Evolutionary conservation across 2,888 invertebrate species (phyloP).

Genomic region (Calameuta idolon): DNA sequence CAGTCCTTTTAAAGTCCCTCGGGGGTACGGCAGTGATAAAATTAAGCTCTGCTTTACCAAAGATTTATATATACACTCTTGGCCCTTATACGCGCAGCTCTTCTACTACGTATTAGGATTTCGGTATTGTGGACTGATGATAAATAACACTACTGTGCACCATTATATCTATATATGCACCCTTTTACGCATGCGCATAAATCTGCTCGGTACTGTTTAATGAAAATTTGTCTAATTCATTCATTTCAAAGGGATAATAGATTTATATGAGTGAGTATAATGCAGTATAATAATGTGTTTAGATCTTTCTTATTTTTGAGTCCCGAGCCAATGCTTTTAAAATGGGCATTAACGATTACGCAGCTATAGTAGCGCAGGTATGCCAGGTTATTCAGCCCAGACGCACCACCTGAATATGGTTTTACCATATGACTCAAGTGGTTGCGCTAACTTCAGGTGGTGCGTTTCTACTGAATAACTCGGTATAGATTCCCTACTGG

Average conservation of each 20-base stretch:
- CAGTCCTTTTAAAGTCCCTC: slow-evolving; percentile 37
- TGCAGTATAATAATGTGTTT: too few relatives aligned
- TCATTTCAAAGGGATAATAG: not conserved
- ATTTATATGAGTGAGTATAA: too few relatives aligned
- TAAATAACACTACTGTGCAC: not conserved
- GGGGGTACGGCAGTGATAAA: slow-evolving; percentile 43
- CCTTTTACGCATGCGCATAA: not conserved
- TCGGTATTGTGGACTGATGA: not conserved
- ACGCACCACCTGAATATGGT: too few relatives aligned
- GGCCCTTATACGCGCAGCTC: not conserved
- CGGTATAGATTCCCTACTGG: not conserved
- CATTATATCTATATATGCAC: too few relatives aligned
- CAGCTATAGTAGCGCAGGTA: too few relatives aligned
- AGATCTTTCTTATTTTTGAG: too few relatives aligned
- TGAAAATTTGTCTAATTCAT: not conserved
- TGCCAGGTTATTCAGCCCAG: too few relatives aligned
- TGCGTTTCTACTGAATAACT: too few relatives aligned
- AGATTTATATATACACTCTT: slow-evolving; percentile 37
- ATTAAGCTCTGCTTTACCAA: slow-evolving; percentile 40
- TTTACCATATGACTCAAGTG: too few relatives aligned
- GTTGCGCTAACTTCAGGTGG: too few relatives aligned
- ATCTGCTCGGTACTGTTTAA: not conserved
- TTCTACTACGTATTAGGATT: not conserved
- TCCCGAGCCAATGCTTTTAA: too few relatives aligned
- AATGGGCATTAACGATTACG: too few relatives aligned